These are phyloP conservation scores for Tineola bisselliella DNA, from an alignment of 2,888 invertebrate species.

Conservation along the genomic window DNA sequence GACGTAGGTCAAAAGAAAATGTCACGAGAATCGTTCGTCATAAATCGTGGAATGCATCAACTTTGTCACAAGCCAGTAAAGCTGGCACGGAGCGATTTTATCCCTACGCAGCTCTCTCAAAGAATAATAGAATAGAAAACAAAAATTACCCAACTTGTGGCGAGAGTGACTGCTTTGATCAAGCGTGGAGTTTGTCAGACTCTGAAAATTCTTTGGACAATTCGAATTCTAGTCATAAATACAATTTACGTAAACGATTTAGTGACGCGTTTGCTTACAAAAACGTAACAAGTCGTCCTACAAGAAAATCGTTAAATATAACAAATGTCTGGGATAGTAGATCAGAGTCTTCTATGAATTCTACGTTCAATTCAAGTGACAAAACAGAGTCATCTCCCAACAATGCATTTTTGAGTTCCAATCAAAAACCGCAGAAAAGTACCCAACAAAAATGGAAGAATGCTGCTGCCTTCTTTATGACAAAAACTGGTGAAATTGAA, in stretches of 20 bases:
- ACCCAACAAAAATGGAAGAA: conserved; percentile 60
- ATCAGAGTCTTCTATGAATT: conserved; percentile 41
- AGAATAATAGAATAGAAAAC: conserved; percentile 37
- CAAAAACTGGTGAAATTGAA: conserved; percentile 55
- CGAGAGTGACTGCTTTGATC: conserved; percentile 22
- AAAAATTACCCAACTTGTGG: conserved; percentile 41
- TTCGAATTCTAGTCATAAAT: conserved; percentile 39
- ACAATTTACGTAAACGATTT: conserved; percentile 40
- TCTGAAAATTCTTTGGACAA: conserved; percentile 40
- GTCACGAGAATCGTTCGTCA: conserved; percentile 66
- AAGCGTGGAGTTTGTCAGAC: conserved; percentile 19
- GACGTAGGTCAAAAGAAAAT: conserved; percentile 76
- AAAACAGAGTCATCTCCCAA: conserved; percentile 24
- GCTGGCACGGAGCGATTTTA: conserved; percentile 51
- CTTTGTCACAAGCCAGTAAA: conserved; percentile 47
- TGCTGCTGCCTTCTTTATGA: conserved; percentile 65
- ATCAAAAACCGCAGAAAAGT: conserved; percentile 25
- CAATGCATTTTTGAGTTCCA: neutral
- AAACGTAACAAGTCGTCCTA: conserved; percentile 36
- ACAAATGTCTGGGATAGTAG: conserved; percentile 37
- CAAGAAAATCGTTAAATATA: conserved; percentile 39
- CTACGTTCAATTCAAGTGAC: conserved; percentile 34
- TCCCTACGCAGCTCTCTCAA: conserved; percentile 61
- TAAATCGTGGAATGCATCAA: conserved; percentile 72
- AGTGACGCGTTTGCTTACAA: conserved; percentile 44